These are phyloP conservation scores for Diogma glabrata DNA, from an alignment of 2,888 invertebrate species.

Conservation along the genomic window DNA sequence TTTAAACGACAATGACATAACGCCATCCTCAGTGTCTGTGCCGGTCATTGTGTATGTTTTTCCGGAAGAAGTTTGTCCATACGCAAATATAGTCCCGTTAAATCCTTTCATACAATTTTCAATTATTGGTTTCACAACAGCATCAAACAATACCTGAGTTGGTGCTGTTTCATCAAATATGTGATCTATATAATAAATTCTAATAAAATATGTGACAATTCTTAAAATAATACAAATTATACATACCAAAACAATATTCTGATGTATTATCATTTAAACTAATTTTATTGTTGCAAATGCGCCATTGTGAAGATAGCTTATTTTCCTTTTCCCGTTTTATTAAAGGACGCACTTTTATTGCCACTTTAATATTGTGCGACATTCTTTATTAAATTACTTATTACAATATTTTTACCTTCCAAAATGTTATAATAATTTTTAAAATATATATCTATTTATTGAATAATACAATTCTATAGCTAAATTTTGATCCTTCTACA, in stretches of 20 bases:
- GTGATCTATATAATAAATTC: slow-evolving; percentile 45
- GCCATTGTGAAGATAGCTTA: slow-evolving; percentile 47
- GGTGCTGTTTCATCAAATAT: slow-evolving; percentile 50
- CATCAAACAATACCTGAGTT: slow-evolving; percentile 53
- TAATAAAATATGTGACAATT: background rate
- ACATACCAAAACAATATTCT: slow-evolving; percentile 37
- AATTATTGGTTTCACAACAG: slow-evolving; percentile 58
- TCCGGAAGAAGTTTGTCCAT: slow-evolving; percentile 85
- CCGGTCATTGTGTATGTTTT: slow-evolving; percentile 82
- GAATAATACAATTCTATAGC: too few relatives aligned
- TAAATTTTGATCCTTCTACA: too few relatives aligned
- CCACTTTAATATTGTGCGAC: slow-evolving; percentile 58
- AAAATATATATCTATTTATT: too few relatives aligned
- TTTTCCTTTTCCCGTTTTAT: slow-evolving; percentile 51
- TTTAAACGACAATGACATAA: slow-evolving; percentile 59
- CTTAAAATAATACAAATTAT: background rate
- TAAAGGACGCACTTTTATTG: slow-evolving; percentile 59
- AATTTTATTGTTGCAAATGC: slow-evolving; percentile 46
- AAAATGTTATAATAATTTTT: background rate
- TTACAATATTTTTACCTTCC: too few relatives aligned
- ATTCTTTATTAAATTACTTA: too few relatives aligned
- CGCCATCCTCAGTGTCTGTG: slow-evolving; percentile 51
- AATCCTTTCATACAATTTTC: slow-evolving; percentile 59
- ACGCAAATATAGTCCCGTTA: slow-evolving; percentile 83
- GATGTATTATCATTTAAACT: slow-evolving; percentile 44